These are phyloP conservation scores for Hyles euphorbiae DNA, from an alignment of 1,140 invertebrate species.

Conservation along the genomic window DNA sequence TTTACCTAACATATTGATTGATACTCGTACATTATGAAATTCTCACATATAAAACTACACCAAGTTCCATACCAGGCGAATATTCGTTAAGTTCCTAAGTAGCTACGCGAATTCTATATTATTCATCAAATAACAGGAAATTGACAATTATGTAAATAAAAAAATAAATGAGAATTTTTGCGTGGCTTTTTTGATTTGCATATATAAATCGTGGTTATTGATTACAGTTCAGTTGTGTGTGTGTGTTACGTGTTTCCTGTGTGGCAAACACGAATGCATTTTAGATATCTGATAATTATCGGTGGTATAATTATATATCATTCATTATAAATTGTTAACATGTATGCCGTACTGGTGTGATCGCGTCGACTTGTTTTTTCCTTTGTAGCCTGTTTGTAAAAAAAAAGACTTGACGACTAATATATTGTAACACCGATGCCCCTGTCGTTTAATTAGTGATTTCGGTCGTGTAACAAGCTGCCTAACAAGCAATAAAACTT, in stretches of 20 bases:
- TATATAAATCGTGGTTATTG: constrained; percentile 14
- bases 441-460: constrained; percentile 51
- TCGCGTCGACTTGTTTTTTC: no score
- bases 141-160: constrained; percentile 23
- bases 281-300: neutral
- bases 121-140: constrained; percentile 24
- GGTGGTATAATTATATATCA: no score
- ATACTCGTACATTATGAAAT: no score
- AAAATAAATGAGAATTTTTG: constrained; percentile 29
- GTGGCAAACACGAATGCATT: neutral
- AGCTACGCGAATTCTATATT: neutral
- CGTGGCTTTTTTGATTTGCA: constrained; percentile 15
- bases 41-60: no score
- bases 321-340: no score
- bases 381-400: no score
- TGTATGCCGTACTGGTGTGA: no score
- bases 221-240: neutral
- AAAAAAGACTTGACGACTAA: no score
- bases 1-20: no score
- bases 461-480: constrained; percentile 45
- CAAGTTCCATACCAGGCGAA: no score
- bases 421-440: constrained; percentile 6
- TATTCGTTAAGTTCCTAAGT: no score
- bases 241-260: constrained; percentile 7
- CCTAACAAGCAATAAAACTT: constrained; percentile 64